A percentile compares a stretch with the other conserved stretches of the same genome.
phyloP scores from a whole-genome alignment of 2,888 invertebrate genomes.

The Aleiodes testaceus region DNA sequence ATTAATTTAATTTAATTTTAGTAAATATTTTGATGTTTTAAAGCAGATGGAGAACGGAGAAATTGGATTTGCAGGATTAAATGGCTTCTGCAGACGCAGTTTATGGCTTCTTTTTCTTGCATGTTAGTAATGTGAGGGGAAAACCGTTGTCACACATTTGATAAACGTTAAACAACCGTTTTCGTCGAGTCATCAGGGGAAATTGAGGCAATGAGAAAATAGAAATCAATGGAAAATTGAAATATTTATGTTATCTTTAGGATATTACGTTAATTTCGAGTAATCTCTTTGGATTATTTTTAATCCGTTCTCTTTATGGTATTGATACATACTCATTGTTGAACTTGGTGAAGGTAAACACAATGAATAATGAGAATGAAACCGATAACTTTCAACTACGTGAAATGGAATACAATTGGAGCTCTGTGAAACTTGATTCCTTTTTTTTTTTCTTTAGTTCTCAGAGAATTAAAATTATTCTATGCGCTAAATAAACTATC shows the following conservation, averaged over 20 bases:
- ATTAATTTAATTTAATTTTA: conserved; percentile 8
- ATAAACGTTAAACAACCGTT: conserved; percentile 29
- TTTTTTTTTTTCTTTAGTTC: conserved; percentile 42
- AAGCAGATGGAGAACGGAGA: conserved; percentile 6
- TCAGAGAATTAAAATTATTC: conserved; percentile 37
- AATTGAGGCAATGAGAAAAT: conserved; percentile 35
- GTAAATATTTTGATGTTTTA: conserved; percentile 30
- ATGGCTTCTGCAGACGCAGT: conserved; percentile 36
- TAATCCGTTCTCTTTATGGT: conserved; percentile 4
- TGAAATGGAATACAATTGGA: conserved; percentile 49
- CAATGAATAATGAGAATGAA: conserved; percentile 41
- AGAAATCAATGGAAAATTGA: no score
- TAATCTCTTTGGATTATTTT: neutral
- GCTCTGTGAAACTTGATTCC: conserved; percentile 36
- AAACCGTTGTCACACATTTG: conserved; percentile 16
- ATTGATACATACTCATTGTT: neutral
- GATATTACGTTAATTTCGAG: no score
- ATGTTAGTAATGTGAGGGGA: neutral
- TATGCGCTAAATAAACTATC: no score
- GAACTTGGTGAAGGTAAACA: conserved; percentile 35
- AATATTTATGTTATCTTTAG: neutral
- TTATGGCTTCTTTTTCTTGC: neutral
- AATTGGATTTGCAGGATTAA: conserved; percentile 47
- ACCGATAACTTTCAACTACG: conserved; percentile 35
- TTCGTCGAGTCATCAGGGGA: conserved; percentile 31